Evolutionary conservation across 2,797 vertebrate species (phyloP), one percentile per base, ranked within the genome.

Genomic region (Scomberomorus guttatus): DNA sequence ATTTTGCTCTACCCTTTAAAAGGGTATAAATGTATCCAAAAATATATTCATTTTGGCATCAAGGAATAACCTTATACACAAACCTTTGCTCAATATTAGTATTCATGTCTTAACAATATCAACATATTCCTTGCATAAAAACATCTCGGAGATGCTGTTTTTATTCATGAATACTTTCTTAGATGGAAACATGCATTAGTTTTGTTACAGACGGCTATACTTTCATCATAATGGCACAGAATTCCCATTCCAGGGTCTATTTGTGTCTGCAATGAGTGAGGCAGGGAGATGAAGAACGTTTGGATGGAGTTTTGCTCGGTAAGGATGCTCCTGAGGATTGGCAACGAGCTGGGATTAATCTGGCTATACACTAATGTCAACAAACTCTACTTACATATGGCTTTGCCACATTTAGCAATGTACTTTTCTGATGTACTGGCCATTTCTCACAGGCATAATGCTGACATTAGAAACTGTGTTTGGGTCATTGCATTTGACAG

Each of bases 321-420:
- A 79, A 91, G 64, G 84, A 89, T 84, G 84, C 90, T 92, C 90
- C 78, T 67, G 89, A 92, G 90, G 79, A 91, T 88, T 89, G 84
- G 77, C 77, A 74, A 46, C 2, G 80, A 62, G 77, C 59, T 58
- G 59, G 73, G 75, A 87, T 90, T 71, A 82, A 89, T 85, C 75
- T 76, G 27, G 79, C 87, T 59, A 71, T 72, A 85, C 42, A 65
- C 77, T 79, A 68, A 84, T 86, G 80, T 87, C 80, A 84, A 84
- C 81, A 83, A 83, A 82, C 73, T 69, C 67, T 65, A 86, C 89
- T 89, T 88, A 52, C 83, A 83, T 52, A 63, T 34, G 0, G 8
- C 71, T 77, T 57, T 64, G 68, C 69, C 18, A 27, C 72, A 69
- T 65, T 72, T 59, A 80, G 20, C 44, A 34, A 67, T 82, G 69